Evolutionary conservation across 1,140 invertebrate species (phyloP).

Genomic region (Drosophila baimaii): DNA sequence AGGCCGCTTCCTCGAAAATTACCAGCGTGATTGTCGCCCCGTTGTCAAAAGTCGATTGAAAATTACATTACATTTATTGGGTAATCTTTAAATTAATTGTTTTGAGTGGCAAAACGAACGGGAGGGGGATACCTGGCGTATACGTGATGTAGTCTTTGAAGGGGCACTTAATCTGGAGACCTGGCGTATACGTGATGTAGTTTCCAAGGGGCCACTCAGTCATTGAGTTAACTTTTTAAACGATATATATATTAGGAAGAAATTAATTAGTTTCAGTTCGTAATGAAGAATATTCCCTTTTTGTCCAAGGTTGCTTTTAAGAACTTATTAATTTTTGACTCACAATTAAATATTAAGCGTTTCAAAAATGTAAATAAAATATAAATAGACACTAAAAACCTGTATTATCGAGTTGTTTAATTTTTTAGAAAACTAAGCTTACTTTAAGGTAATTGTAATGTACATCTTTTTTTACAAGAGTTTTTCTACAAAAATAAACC

Average conservation of each 20-base stretch:
- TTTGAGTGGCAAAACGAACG: neutral
- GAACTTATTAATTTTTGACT: no score
- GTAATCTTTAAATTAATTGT: slow-evolving; percentile 29
- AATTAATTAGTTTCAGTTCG: no score
- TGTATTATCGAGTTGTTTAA: no score
- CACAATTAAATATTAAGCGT: no score
- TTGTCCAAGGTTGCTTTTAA: no score
- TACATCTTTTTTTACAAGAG: neutral
- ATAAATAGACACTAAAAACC: no score
- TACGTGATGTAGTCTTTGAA: slow-evolving; percentile 15
- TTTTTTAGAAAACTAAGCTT: no score
- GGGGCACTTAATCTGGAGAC: neutral
- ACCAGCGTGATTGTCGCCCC: slow-evolving; percentile 27
- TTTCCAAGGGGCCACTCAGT: neutral
- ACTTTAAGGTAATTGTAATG: no score
- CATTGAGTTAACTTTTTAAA: neutral
- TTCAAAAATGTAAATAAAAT: no score
- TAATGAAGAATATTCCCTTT: no score
- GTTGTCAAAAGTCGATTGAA: slow-evolving; percentile 41
- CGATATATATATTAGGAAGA: no score
- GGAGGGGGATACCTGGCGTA: slow-evolving; percentile 2
- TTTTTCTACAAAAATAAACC: neutral
- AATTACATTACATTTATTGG: slow-evolving; percentile 25
- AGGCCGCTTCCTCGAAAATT: slow-evolving; percentile 23
- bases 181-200: slow-evolving; percentile 25